Conservation (phyloP, 2,888 invertebrate genomes). For the Plagodis pulveraria region DNA sequence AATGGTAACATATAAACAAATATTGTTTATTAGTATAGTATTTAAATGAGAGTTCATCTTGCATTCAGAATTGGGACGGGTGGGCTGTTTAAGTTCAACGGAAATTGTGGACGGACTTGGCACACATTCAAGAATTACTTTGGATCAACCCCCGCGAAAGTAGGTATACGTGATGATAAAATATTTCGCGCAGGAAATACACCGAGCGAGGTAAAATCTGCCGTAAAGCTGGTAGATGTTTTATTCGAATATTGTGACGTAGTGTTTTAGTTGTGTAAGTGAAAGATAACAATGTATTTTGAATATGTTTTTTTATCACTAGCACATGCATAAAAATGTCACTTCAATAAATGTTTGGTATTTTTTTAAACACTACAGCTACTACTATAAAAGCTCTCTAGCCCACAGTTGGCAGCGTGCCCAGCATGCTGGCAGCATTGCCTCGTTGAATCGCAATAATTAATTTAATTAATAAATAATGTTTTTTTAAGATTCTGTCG, state of each 20-base stretch:
- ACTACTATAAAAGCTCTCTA: too few species aligned
- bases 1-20: too few species aligned
- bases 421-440: too few species aligned
- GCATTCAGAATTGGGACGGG: conserved; percentile 45
- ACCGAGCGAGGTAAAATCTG: conserved; percentile 10
- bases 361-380: too few species aligned
- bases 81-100: conserved; percentile 47
- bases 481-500: too few species aligned
- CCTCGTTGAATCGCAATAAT: too few species aligned
- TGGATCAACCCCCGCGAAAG: conserved; percentile 40
- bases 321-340: too few species aligned
- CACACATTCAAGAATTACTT: conserved; percentile 57
- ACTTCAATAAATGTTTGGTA: too few species aligned
- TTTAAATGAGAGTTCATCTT: conserved; percentile 26
- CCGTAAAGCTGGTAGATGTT: conserved; percentile 17
- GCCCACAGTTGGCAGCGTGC: too few species aligned
- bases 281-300: background rate
- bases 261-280: conserved; percentile 9
- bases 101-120: conserved; percentile 53
- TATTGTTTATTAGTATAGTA: background rate
- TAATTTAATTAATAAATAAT: too few species aligned
- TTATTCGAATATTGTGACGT: conserved; percentile 10
- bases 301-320: too few species aligned
- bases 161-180: conserved; percentile 36
- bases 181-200: conserved; percentile 37